Base-by-base conservation (phyloP, 2,797 vertebrate genomes). In the Mallotus villosus region DNA sequence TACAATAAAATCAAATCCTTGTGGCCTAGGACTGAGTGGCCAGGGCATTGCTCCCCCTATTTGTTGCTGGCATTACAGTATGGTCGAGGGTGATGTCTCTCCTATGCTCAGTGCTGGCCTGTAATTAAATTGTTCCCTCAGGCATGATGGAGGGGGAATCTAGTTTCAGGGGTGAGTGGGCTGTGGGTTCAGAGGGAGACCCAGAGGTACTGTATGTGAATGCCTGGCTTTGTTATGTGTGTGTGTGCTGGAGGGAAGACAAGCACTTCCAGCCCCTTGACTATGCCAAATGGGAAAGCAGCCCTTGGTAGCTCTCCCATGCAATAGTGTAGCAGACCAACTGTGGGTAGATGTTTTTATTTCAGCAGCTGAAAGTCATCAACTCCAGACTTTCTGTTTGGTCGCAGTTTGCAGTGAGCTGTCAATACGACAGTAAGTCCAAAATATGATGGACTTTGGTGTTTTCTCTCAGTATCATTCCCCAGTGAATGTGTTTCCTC, bases 41-140 rank as follows among this genome's bases (percentile, higher is more conserved):
- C 41, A 46, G 41, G 41, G 41, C 41, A 46, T 46, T 12, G 41
- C 78, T 81, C 74, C 71, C 76, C 22, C 67, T 82, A 78, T 85
- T 82, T 81, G 81, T 88, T 68, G 76, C 77, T 68, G 78, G 75
- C 75, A 70, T 73, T 59, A 46, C 27, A 63, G 27, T n/a, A 65
- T 82, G 76, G 81, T 84, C 80, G 74, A 79, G 74, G 83, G 71
- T 76, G 83, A 86, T 83, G 81, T 84, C 82, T 82, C 81, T 87
- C 84, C 82, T 81, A 78, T 73, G 75, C 87, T 87, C 74, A 49
- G 80, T 78, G 84, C 74, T 62, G 82, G 78, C 78, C 82, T 87
- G 91, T 91, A 92, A 93, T 93, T 90, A 90, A 89, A 91, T 82
- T 88, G 84, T 81, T 91, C 85, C 86, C 85, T 88, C 82, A 90